Evolutionary conservation across 2,797 vertebrate species (phyloP).

Genomic region (Gymnothorax reevesii): DNA sequence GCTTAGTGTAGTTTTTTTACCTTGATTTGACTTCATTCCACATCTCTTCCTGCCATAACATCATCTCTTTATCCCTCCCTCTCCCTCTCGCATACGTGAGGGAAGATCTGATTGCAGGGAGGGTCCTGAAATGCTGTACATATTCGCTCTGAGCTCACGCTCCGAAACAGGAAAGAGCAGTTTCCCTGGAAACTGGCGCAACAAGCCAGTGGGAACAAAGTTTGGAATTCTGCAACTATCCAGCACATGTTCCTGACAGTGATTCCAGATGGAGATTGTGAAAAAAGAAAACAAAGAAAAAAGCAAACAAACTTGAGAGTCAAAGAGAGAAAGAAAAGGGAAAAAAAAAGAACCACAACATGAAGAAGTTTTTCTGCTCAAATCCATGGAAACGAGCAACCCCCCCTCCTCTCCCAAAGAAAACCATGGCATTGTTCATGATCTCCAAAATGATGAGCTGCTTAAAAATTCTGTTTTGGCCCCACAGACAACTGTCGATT

Average conservation of each 20-base stretch:
- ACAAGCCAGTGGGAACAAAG: background rate
- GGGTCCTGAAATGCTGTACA: background rate
- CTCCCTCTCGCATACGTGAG: background rate
- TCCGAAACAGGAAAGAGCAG: background rate
- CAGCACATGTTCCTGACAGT: background rate
- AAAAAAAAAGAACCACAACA: background rate
- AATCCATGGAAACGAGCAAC: background rate
- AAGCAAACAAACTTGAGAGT: background rate
- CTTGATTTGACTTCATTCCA: background rate
- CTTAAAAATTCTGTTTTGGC: background rate
- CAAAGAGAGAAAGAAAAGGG: background rate
- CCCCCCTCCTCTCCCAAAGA: conserved; percentile 1
- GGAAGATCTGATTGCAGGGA: background rate
- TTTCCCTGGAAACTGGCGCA: background rate
- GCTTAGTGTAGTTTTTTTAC: background rate
- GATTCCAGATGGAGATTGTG: background rate
- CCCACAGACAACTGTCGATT: background rate
- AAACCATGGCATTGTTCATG: background rate
- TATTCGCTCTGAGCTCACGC: background rate
- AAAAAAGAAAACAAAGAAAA: background rate
- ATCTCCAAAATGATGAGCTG: background rate
- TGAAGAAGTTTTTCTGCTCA: background rate
- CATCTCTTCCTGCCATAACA: background rate
- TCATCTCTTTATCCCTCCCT: background rate
- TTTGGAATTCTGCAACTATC: background rate